Evolutionary conservation across 2,888 invertebrate species (phyloP), one percentile per base, ranked within the genome.

Genomic region (Mythimna lalbum): DNA sequence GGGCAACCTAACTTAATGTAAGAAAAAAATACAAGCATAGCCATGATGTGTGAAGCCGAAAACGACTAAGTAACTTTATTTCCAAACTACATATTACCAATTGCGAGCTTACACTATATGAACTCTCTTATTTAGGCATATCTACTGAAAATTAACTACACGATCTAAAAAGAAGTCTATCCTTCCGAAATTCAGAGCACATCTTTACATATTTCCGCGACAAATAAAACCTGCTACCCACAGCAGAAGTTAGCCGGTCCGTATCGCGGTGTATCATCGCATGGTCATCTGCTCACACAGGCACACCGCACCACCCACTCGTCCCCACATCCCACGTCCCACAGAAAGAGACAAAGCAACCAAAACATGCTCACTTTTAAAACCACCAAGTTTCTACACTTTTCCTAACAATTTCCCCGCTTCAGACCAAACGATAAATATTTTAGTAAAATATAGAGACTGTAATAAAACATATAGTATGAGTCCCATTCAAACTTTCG

Each of bases 401-500:
- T 80, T 82, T 84, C 82, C 72, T 57, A 72, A 55, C 78, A 80
- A 59, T 83, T 82, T 84, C 80, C 84, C 74, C 78, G 62, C 68
- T 78, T 74, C 63, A 65, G 69, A 63, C 53, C 63, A 69, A 81
- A 73, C 76, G 67, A 76, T 83, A 83, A 84, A 81, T 80, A 84
- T 82, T 81, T 81, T 75, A 80, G 69, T 57, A 67, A 80, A 76
- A 63, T 71, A 81, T 79, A 74, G 72, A 80, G 65, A 75, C 62
- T 67, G 56, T 68, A 70, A 83, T 83, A 85, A 83, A 81, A 67
- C 72, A 69, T 82, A 85, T 77, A 83, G 76, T 73, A 77, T 73
- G 63, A 53, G 59, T 81, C 68, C 80, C 84, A 85, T 85, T 85
- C 86, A 85, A 71, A 84, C 85, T 85, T 85, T 85, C 85, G 82